phyloP scores from a whole-genome alignment of 2,888 invertebrate species.

The Esperia sulphurella region DNA sequence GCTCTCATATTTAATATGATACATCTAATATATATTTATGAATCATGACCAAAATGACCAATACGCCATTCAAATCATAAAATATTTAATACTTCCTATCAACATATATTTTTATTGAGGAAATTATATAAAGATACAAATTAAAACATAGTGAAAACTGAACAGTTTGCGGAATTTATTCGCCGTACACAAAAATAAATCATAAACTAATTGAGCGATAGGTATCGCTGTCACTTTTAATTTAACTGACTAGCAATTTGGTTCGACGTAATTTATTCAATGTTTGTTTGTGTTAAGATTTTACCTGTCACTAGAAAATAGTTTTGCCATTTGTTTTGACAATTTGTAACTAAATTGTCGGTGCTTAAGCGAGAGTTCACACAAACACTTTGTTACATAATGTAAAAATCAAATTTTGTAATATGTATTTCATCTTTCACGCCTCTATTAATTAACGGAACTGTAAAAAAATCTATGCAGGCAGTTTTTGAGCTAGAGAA shows the following conservation, averaged over 20 bases:
- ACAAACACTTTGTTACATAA: too few species aligned
- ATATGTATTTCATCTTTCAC: too few species aligned
- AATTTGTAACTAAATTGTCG: neutral
- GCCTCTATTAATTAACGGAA: too few species aligned
- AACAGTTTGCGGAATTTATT: neutral
- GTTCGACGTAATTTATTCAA: constrained; percentile 14
- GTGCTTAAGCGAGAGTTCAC: too few species aligned
- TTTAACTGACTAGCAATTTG: constrained; percentile 21
- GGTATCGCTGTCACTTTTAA: constrained; percentile 15
- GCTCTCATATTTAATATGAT: too few species aligned
- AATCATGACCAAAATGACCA: neutral
- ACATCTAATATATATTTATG: neutral
- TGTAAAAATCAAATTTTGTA: too few species aligned
- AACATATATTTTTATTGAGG: constrained; percentile 4
- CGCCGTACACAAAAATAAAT: constrained; percentile 19
- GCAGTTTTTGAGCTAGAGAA: too few species aligned
- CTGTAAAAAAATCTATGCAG: too few species aligned
- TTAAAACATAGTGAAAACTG: constrained; percentile 2
- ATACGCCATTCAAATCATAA: neutral
- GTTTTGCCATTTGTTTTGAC: constrained; percentile 12
- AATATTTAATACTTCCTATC: constrained; percentile 6
- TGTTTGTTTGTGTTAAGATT: constrained; percentile 8
- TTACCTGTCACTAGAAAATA: constrained; percentile 20
- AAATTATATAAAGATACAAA: constrained; percentile 4
- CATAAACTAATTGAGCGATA: constrained; percentile 14